phyloP scores from a whole-genome alignment of 2,888 invertebrate genomes.

The Bombyx huttoni region DNA sequence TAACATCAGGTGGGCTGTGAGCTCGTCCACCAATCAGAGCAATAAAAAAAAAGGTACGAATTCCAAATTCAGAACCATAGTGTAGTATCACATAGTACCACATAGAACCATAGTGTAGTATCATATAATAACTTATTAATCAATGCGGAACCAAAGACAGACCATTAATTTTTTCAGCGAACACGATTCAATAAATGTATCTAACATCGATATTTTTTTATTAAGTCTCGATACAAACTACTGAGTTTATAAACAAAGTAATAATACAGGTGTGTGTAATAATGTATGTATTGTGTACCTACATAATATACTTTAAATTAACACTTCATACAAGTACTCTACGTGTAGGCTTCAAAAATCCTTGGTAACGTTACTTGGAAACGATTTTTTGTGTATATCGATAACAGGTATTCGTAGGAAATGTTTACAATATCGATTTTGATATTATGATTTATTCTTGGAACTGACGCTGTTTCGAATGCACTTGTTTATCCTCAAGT shows the following conservation, averaged over 20 bases:
- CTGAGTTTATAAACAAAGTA: background rate
- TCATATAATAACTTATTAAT: background rate
- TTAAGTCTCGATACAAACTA: background rate
- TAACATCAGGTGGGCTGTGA: too few species aligned
- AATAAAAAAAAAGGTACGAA: too few species aligned
- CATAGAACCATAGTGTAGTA: too few species aligned
- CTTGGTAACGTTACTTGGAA: constrained; percentile 13
- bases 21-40: too few species aligned
- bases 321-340: background rate
- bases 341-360: constrained; percentile 1
- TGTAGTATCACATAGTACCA: too few species aligned
- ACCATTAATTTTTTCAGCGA: background rate
- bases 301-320: background rate
- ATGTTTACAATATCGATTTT: constrained; percentile 7
- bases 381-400: constrained; percentile 6
- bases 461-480: background rate
- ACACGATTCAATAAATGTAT: background rate
- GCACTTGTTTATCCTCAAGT: background rate
- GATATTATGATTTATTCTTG: background rate
- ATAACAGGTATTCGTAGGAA: constrained; percentile 8
- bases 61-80: too few species aligned
- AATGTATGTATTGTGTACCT: background rate
- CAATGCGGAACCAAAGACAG: background rate
- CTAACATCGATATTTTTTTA: background rate
- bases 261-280: background rate